A percentile compares a stretch with the other conserved stretches of the same genome.
Evolutionary conservation across 2,113 vertebrate genomes (phyloP).

Genomic region (Lanius collurio): DNA sequence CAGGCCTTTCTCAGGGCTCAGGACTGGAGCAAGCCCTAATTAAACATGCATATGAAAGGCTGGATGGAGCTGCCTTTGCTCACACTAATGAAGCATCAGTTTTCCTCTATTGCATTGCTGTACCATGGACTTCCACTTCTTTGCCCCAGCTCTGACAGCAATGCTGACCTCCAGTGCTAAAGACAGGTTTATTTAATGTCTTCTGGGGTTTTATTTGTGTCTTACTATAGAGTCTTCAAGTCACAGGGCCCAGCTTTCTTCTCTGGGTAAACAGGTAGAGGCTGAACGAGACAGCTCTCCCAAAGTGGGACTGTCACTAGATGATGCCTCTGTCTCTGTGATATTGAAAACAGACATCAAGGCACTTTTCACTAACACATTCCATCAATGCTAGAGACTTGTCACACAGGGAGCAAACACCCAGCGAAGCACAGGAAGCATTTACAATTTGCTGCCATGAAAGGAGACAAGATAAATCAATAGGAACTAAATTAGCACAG

Average conservation of each 20-base stretch:
- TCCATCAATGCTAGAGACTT: constrained; percentile 39
- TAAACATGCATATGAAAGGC: neutral
- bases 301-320: neutral
- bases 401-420: constrained; percentile 32
- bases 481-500: constrained; percentile 58
- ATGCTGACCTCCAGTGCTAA: neutral
- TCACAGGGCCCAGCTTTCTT: neutral
- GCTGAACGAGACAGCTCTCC: neutral
- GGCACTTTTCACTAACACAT: constrained; percentile 43
- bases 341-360: constrained; percentile 5
- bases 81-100: neutral
- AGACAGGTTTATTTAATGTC: neutral
- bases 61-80: neutral
- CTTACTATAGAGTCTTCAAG: neutral
- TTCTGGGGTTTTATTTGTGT: neutral
- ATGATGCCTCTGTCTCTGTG: neutral
- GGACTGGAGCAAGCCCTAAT: neutral
- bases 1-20: neutral
- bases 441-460: constrained; percentile 51
- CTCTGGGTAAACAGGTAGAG: neutral
- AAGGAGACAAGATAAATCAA: constrained; percentile 61
- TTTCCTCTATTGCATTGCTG: neutral
- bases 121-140: neutral
- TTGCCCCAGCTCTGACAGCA: neutral
- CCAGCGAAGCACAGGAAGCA: constrained; percentile 9